Evolutionary conservation across 1,140 invertebrate genomes (phyloP).

Genomic region (Whitmania pigra): DNA sequence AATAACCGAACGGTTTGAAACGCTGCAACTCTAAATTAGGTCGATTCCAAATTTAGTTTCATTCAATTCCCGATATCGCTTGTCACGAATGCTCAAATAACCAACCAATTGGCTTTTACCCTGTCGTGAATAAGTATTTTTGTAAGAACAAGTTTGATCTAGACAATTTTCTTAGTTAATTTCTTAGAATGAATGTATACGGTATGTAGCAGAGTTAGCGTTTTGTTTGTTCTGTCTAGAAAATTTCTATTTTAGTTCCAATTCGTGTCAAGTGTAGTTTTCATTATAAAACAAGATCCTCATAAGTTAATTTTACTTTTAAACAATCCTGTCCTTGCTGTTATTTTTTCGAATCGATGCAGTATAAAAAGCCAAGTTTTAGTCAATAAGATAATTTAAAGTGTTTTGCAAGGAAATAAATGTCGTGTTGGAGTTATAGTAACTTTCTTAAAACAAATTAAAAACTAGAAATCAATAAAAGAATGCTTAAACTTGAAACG

Average conservation of each 20-base stretch:
- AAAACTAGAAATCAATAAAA: no score
- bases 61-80: no score
- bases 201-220: not conserved
- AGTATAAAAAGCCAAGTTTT: not conserved
- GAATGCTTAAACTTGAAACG: no score
- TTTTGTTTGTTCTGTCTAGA: slow-evolving; percentile 1
- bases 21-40: no score
- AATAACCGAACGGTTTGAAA: no score
- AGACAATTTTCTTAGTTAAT: slow-evolving; percentile 9
- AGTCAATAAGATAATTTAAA: no score
- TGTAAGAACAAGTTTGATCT: not conserved
- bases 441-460: no score
- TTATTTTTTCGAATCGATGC: not conserved
- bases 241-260: not conserved
- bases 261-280: not conserved
- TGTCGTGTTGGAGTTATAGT: no score
- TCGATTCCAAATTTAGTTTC: no score
- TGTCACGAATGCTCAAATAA: not conserved
- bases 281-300: slow-evolving; percentile 7
- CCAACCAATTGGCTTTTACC: not conserved
- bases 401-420: no score
- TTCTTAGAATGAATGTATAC: not conserved
- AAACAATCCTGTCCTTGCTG: not conserved
- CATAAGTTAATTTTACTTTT: not conserved
- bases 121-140: not conserved